Base-by-base conservation (phyloP, 2,888 invertebrate genomes). In the Ypsolopha scabrella region DNA sequence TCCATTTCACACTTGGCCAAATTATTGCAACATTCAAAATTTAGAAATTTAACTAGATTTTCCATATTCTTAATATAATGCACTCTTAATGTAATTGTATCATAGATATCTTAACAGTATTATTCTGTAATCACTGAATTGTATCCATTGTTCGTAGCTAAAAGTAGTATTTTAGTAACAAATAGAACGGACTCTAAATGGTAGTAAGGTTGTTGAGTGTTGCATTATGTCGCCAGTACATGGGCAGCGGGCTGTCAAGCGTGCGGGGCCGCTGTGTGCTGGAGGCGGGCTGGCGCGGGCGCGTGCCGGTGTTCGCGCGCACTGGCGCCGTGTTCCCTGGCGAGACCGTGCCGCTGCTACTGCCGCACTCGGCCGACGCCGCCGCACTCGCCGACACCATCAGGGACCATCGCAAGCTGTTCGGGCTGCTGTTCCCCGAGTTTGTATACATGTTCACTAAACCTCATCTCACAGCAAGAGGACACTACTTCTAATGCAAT, bases 311-410 rank as follows among this genome's bases (percentile, higher is more conserved):
- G 55, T 55, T 68, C 56, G 72, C 72, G 46, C 80, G 80, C 62
- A 72, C 69, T 54, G 73, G 75, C 36, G 69, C 71, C 38, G 76
- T 87, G 62, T 87, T 86, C 66, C 87, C 87, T 1, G 87, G 87
- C 7, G 86, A 87, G 68, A 79, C 75, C 0, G 78, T 87, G 59
- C 87, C 87, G 54, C 73, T 87, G 78, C 63, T 83, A 58, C 64
- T 85, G 57, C 60, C 64, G 24, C 59, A 72, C 57, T 53, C 59
- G 0, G 59, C 62, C 41, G 75, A 78, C 54, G 67, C 68, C 2
- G 55, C 55, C 9, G 45, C 70, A n/a, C 60, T 78, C 8, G 53
- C 58, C 1, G 48, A 57, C 3, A 67, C 70, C 44, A 67, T 83
- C 46, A 56, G 8, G 11, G 41, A 59, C 3, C 52, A 60, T 0